Percentiles rank a stretch among this genome's conserved stretches.
Evolutionary conservation across 2,797 vertebrate genomes (phyloP).

Genomic region (Rousettus madagascariensis): DNA sequence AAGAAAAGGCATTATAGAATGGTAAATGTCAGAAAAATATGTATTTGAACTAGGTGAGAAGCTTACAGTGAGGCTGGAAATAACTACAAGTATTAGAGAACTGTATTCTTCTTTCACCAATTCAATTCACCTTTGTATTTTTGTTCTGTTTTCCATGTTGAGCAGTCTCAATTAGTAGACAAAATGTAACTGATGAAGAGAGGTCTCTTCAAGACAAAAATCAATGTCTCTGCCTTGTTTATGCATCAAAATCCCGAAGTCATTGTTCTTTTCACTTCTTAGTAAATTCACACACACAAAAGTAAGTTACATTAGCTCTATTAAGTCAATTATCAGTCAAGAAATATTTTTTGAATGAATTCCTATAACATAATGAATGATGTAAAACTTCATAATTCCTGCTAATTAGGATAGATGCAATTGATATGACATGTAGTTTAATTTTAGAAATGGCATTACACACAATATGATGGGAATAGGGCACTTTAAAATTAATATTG

Average conservation of each 20-base stretch:
- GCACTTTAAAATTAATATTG: slow-evolving; percentile 65
- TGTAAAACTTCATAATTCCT: slow-evolving; percentile 25
- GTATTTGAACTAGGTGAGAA: neutral
- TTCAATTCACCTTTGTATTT: neutral
- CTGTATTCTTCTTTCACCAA: neutral
- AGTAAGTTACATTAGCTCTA: neutral
- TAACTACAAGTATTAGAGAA: neutral
- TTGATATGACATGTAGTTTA: slow-evolving; percentile 31
- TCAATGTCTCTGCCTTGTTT: neutral
- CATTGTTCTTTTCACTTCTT: neutral
- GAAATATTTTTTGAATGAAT: slow-evolving; percentile 55
- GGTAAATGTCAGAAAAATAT: neutral
- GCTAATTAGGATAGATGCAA: slow-evolving; percentile 43
- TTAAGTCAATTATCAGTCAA: slow-evolving; percentile 45
- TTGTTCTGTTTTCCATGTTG: neutral
- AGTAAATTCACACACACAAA: slow-evolving; percentile 26
- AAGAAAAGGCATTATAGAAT: neutral
- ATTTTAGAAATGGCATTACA: slow-evolving; percentile 48
- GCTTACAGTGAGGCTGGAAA: neutral
- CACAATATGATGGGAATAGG: neutral
- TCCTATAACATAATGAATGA: slow-evolving; percentile 18
- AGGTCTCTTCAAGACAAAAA: neutral
- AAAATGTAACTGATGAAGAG: neutral
- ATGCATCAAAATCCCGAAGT: neutral
- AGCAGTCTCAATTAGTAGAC: neutral